These are phyloP conservation scores for Drosophila burlai DNA, from an alignment of 1,140 invertebrate species.

Conservation along the genomic window DNA sequence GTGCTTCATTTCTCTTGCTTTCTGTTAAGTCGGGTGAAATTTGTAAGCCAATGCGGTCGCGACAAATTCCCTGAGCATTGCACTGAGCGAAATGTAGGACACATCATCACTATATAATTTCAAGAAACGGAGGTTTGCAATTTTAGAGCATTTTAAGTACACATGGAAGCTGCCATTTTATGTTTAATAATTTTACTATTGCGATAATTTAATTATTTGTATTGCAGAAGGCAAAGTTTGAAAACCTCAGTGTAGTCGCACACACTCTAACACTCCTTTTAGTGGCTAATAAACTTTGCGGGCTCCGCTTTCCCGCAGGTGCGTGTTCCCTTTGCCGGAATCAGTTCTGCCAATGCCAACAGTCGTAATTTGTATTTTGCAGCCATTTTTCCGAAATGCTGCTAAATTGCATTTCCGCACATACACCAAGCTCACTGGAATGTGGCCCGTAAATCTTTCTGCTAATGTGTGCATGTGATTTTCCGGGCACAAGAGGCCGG, in stretches of 20 bases:
- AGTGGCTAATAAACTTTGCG: constrained; percentile 34
- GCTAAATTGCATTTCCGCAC: constrained; percentile 46
- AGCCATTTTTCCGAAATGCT: constrained; percentile 39
- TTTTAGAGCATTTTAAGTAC: too few relatives aligned
- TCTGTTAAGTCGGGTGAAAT: constrained; percentile 24
- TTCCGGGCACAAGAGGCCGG: background rate
- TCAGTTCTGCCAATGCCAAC: constrained; percentile 18
- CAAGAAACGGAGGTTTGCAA: too few relatives aligned
- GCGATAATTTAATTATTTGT: background rate
- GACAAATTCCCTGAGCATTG: constrained; percentile 26
- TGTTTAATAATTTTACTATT: background rate
- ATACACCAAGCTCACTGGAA: constrained; percentile 5
- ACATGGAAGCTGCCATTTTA: too few relatives aligned
- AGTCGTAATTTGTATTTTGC: constrained; percentile 47
- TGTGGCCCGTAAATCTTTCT: constrained; percentile 46
- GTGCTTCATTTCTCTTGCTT: constrained; percentile 6
- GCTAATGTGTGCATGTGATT: constrained; percentile 48
- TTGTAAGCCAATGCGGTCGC: constrained; percentile 35
- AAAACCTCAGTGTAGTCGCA: background rate
- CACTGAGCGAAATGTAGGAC: background rate
- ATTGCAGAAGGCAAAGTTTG: background rate
- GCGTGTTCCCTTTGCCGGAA: constrained; percentile 20
- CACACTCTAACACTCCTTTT: constrained; percentile 15
- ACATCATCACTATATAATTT: too few relatives aligned
- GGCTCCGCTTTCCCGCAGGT: constrained; percentile 32